A percentile compares a stretch with the other conserved stretches of the same genome.
Evolutionary conservation across 2,113 vertebrate genomes (phyloP).

Genomic region (Cyanocitta stelleri): DNA sequence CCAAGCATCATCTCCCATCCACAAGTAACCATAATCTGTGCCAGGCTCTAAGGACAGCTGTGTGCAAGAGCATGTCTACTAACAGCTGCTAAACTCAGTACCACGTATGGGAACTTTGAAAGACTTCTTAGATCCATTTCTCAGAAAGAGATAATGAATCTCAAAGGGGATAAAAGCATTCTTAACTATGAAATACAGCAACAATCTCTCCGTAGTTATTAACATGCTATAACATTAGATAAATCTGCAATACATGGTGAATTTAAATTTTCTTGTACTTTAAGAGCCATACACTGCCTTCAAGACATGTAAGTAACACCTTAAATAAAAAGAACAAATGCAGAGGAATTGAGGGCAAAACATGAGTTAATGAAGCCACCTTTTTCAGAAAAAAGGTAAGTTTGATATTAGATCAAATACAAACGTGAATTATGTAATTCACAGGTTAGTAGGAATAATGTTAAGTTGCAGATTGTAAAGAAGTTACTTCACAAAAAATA

Average conservation of each 20-base stretch:
- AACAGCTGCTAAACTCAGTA: not conserved
- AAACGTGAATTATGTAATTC: not conserved
- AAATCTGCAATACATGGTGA: not conserved
- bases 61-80: not conserved
- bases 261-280: not conserved
- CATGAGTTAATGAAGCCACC: not conserved
- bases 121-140: not conserved
- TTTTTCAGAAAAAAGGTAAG: not conserved
- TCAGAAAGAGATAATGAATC: not conserved
- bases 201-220: not conserved
- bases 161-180: not conserved
- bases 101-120: fast-evolving
- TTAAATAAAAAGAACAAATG: not conserved
- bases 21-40: not conserved
- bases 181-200: not conserved
- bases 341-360: not conserved
- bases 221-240: not conserved
- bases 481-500: not conserved
- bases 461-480: not conserved
- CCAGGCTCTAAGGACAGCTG: not conserved
- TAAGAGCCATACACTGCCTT: not conserved
- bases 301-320: not conserved
- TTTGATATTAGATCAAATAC: not conserved
- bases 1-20: not conserved
- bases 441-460: not conserved